phyloP scores from a whole-genome alignment of 1,140 invertebrate species.

The Drosophila hydei region DNA sequence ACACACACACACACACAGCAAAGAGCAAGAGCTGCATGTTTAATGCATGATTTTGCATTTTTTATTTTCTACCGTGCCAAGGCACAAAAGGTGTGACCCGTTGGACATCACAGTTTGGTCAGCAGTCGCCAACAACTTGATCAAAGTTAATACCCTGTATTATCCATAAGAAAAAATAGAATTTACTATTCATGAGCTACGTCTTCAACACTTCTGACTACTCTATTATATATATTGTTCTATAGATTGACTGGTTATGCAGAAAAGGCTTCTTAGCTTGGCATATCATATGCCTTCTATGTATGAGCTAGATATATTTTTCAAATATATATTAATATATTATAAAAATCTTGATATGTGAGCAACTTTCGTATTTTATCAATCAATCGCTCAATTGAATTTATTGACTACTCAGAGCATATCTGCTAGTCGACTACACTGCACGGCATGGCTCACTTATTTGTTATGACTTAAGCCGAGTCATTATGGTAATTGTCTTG shows the following conservation, averaged over 20 bases:
- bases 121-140: conserved; percentile 12
- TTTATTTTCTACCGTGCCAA: conserved; percentile 11
- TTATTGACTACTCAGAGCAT: not conserved
- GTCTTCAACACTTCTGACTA: too few species aligned
- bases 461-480: conserved; percentile 31
- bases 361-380: too few species aligned
- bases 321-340: too few species aligned
- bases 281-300: too few species aligned
- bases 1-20: conserved; percentile 5
- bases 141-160: conserved; percentile 24
- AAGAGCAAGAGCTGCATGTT: conserved; percentile 39
- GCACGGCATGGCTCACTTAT: not conserved
- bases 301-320: too few species aligned
- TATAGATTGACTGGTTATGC: too few species aligned
- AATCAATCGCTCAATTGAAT: too few species aligned
- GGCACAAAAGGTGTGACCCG: conserved; percentile 21
- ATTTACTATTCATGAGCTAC: too few species aligned
- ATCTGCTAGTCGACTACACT: not conserved
- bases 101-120: conserved; percentile 6
- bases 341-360: too few species aligned
- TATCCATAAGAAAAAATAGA: not conserved
- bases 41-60: conserved; percentile 55
- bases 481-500: conserved; percentile 58
- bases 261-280: too few species aligned
- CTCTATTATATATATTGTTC: too few species aligned